phyloP scores from a whole-genome alignment of 37 sponge, comb jelly and placozoan genomes.

The Dysidea cf. avara region DNA sequence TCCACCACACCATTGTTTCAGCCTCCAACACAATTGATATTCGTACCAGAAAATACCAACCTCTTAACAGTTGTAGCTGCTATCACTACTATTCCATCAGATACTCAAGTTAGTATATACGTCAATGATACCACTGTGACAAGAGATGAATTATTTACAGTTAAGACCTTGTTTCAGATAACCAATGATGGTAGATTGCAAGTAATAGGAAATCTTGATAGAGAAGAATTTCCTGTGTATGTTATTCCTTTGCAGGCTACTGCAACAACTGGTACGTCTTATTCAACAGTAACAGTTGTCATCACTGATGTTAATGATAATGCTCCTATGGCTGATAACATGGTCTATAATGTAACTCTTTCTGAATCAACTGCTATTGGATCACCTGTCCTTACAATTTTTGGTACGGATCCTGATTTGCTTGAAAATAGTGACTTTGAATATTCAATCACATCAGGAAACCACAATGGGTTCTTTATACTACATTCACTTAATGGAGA shows the following conservation, averaged over 20 bases:
- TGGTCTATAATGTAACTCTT: constrained; percentile 21
- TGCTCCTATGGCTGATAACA: constrained; percentile 48
- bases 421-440: constrained; percentile 21
- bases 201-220: constrained; percentile 36
- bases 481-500: constrained; percentile 47
- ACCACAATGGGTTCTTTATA: constrained; percentile 19
- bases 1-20: constrained; percentile 5
- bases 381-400: constrained; percentile 39
- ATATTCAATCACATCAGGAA: constrained; percentile 9
- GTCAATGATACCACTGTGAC: neutral
- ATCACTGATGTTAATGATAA: constrained; percentile 71
- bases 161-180: neutral
- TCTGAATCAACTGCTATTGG: constrained; percentile 40
- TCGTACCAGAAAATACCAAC: constrained; percentile 3
- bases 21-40: constrained; percentile 8
- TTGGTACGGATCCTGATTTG: constrained; percentile 63
- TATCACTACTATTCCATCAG: no score
- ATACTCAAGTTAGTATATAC: neutral
- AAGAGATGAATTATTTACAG: neutral
- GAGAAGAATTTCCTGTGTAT: constrained; percentile 13
- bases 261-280: neutral
- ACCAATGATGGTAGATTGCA: constrained; percentile 9
- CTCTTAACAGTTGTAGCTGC: no score
- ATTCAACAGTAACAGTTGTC: constrained; percentile 40
- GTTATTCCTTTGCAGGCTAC: constrained; percentile 21